Evolutionary conservation across 2,888 invertebrate species (phyloP), one percentile per base, ranked within the genome.

Genomic region (Ennomos erosarius): DNA sequence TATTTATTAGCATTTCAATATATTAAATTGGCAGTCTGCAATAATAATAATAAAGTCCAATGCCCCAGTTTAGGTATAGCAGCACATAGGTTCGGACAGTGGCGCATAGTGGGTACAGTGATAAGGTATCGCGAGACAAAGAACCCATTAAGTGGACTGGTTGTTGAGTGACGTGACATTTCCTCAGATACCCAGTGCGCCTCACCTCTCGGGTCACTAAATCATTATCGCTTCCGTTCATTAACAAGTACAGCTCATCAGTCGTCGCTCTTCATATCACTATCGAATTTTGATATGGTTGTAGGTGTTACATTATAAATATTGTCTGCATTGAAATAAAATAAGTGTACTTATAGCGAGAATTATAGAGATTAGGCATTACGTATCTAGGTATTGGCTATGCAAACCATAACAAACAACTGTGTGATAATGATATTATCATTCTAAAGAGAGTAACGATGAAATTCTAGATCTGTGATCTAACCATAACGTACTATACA

Each of bases 41-140:
- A 48, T 16, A n/a, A n/a, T 26, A 4, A 43, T 39, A 46, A n/a
- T 46, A 38, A 46, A 47, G 47, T 39, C 10, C 16, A 40, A 36
- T 55, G 64, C 62, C 59, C 65, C 55, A 66, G 64, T 70, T 68
- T 71, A 70, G 69, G 71, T 74, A 74, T 38, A 38, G 33, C 10
- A 9, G 10, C n/a, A 11, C 16, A 26, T 48, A 43, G 54, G 73
- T 74, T 74, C 69, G 71, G 73, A 77, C 75, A 79, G 76, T 75
- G 72, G 71, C 75, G 75, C 78, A 76, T 69, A 75, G 74, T 77
- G 74, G 77, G 70, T 75, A 74, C 76, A 73, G 71, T 82, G 90
- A 91, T 91, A 91, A 88, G 81, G 78, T 90, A 88, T 87, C 87
- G 76, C 76, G 78, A 87, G 89, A 91, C 91, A 91, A 91, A 90